Base-by-base conservation (phyloP, 64 coral and sea anemone genomes). In the Pocillopora verrucosa region DNA sequence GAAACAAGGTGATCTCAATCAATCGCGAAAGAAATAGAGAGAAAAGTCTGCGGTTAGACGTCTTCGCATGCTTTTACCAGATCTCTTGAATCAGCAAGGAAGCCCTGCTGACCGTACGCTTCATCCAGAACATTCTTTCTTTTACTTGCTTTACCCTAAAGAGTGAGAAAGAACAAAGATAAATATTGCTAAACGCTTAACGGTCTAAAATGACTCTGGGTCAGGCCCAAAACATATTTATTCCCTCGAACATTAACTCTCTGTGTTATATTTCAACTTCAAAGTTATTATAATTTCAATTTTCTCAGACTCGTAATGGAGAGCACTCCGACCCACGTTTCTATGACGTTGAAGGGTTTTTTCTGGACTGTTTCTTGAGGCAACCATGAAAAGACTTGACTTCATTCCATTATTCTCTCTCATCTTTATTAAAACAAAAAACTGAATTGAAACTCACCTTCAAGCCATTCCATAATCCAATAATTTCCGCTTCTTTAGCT, bases 51-150 rank as follows among this genome's bases (percentile, higher is more conserved):
- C 7, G 41, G 16, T 30, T 2, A 34, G 15, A 35, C 70, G 37
- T 36, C 22, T 19, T 34, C 38, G 75, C 36, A 61, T 9, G 19
- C 16, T 34, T 68, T 93, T 89, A 95, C 89, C 89, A 98, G 85
- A 75, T 98, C 96, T 73, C 88, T 86, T 59, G 96, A 75, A 82
- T 98, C 96, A 76, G 93, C 96, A 19, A 98, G 76, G 61, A 98
- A 98, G 24, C 95, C 95, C 73, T 96, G 95, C 61, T 96, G 95
- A 1, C 95, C 95, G 79, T 96, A 96, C 17, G 95, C 91, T 76
- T 96, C 88, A 59, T 93, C 95, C 56, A 96, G 68, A 16, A 96
- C 82, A 34, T 75, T 76, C 61, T 96, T 96, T 75, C 95, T 88
- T 87, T 91, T 84, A 61, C 56, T 89, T 56, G 95, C 91, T 91